A percentile compares a stretch with the other conserved stretches of the same genome.
Conservation (phyloP, 1,140 invertebrate species). For the Scaptomyza hsui region DNA sequence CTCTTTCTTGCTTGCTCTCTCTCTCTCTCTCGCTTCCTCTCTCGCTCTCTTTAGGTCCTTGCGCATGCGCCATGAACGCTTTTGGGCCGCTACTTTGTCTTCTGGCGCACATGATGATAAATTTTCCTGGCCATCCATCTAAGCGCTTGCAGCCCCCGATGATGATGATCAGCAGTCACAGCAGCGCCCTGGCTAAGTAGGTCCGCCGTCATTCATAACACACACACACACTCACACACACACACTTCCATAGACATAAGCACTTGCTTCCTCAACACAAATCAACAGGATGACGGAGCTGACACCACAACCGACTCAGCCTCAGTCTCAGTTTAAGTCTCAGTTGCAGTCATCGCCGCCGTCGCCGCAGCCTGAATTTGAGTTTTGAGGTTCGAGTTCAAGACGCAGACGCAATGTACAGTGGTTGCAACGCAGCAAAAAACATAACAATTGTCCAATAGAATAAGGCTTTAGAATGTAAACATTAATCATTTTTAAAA, state of each 20-base stretch:
- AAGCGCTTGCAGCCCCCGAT: constrained; percentile 31
- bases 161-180: constrained; percentile 39
- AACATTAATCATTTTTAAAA: too few relatives aligned
- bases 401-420: constrained; percentile 9
- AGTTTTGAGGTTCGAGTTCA: neutral
- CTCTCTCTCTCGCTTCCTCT: constrained; percentile 23
- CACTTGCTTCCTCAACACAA: constrained; percentile 81
- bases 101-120: constrained; percentile 63
- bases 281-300: constrained; percentile 75
- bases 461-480: too few relatives aligned
- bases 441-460: too few relatives aligned
- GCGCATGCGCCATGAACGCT: constrained; percentile 49
- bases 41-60: constrained; percentile 58
- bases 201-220: constrained; percentile 56
- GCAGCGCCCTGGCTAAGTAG: constrained; percentile 60
- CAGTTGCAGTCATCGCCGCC: constrained; percentile 1
- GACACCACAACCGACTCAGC: constrained; percentile 49
- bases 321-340: neutral
- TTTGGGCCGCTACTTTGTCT: constrained; percentile 66
- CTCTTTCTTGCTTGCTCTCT: neutral
- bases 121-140: constrained; percentile 70
- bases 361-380: constrained; percentile 5
- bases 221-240: constrained; percentile 14
- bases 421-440: constrained; percentile 24
- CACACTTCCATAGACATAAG: constrained; percentile 48